phyloP scores from a whole-genome alignment of 2,888 invertebrate species.

The Thereva nobilitata region DNA sequence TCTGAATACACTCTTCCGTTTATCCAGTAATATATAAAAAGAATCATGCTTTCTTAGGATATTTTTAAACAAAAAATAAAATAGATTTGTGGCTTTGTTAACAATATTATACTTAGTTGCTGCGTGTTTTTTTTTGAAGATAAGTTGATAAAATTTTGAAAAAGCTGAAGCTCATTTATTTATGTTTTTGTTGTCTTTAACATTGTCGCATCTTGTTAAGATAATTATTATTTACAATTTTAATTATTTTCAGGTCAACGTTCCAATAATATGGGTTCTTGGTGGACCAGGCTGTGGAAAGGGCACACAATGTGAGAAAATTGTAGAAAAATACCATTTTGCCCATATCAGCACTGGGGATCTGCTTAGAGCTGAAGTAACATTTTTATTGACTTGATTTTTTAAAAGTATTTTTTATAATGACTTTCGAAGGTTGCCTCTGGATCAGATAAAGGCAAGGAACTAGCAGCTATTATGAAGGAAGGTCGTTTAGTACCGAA shows the following conservation, averaged over 20 bases:
- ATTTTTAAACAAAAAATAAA: no score
- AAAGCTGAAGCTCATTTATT: no score
- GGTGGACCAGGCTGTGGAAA: slow-evolving; percentile 95
- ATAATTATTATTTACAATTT: slow-evolving; percentile 33
- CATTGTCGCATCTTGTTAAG: no score
- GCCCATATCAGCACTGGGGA: slow-evolving; percentile 94
- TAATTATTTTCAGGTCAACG: slow-evolving; percentile 53
- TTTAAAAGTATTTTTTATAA: no score
- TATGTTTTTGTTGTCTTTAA: no score
- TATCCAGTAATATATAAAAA: no score
- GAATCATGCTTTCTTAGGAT: no score
- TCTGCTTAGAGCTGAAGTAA: slow-evolving; percentile 84
- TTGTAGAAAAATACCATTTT: slow-evolving; percentile 90
- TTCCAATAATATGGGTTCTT: slow-evolving; percentile 87
- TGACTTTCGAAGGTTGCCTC: slow-evolving; percentile 65
- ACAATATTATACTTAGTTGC: no score
- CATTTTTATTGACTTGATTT: slow-evolving; percentile 49
- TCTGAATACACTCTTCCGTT: no score
- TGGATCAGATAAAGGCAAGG: slow-evolving; percentile 83
- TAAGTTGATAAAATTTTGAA: no score
- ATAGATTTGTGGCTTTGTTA: no score
- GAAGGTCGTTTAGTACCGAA: slow-evolving; percentile 85
- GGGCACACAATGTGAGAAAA: slow-evolving; percentile 93
- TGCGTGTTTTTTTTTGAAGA: no score
- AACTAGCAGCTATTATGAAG: slow-evolving; percentile 85